phyloP scores from a whole-genome alignment of 2,797 vertebrate species.

The Pipistrellus nathusii region DNA sequence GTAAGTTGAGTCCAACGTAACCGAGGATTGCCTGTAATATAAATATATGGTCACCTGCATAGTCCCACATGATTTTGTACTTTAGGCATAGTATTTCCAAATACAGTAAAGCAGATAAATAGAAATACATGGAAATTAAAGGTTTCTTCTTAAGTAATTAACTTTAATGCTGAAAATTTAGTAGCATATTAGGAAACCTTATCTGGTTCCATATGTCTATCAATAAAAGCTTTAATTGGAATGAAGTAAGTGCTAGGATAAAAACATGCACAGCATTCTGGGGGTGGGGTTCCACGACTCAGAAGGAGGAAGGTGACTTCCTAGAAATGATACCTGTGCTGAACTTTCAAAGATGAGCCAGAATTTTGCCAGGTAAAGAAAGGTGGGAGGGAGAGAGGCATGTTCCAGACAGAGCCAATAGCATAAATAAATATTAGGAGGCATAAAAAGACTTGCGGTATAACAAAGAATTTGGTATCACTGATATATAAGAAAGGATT shows the following conservation, averaged over 20 bases:
- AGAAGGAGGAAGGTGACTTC: constrained; percentile 8
- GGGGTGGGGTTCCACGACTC: not conserved
- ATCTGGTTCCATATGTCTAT: not conserved
- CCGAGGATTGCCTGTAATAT: not conserved
- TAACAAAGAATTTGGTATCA: not conserved
- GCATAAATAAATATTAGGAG: not conserved
- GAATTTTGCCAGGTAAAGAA: not conserved
- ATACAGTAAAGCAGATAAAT: constrained; percentile 15
- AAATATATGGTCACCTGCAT: not conserved
- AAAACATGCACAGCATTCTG: not conserved
- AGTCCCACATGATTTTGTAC: not conserved
- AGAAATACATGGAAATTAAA: constrained; percentile 33
- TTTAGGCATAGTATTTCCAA: constrained; percentile 33
- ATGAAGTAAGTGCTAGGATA: not conserved
- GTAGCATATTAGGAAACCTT: not conserved
- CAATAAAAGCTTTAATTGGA: constrained; percentile 30
- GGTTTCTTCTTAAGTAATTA: constrained; percentile 31
- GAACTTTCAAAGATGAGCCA: constrained; percentile 6
- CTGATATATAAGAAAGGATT: not conserved
- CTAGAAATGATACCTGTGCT: not conserved
- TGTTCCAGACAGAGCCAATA: not conserved
- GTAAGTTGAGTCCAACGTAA: no score
- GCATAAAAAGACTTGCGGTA: not conserved
- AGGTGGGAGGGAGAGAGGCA: no score
- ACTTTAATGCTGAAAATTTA: constrained; percentile 20